These are phyloP conservation scores for Drosophila dunni DNA, from an alignment of 1,140 invertebrate species.

Conservation along the genomic window DNA sequence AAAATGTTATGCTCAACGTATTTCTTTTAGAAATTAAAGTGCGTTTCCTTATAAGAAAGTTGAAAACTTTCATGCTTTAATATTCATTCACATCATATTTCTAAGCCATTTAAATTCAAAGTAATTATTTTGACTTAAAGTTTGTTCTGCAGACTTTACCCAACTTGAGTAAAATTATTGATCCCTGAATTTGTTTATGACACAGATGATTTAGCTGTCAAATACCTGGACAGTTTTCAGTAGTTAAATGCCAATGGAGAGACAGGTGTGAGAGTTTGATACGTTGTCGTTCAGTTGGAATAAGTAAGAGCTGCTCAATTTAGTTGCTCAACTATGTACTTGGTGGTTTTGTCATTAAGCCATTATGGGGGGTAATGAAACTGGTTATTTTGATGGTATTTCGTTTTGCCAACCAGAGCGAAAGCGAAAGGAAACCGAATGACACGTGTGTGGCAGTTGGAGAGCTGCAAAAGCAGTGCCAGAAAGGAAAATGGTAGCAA, in stretches of 20 bases:
- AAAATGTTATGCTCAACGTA: too few relatives aligned
- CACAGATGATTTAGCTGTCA: neutral
- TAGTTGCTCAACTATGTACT: conserved; percentile 75
- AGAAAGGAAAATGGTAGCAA: conserved; percentile 40
- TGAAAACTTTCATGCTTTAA: too few relatives aligned
- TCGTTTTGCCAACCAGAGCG: conserved; percentile 24
- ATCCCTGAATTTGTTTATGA: neutral
- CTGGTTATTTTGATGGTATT: conserved; percentile 55
- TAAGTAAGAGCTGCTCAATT: conserved; percentile 80
- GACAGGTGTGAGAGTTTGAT: neutral
- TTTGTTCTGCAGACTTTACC: neutral
- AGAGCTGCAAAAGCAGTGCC: neutral
- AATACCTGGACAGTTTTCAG: neutral
- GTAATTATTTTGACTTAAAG: neutral
- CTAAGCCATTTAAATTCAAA: too few relatives aligned
- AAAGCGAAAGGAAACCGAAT: conserved; percentile 28
- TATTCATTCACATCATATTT: too few relatives aligned
- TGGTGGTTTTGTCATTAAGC: conserved; percentile 79
- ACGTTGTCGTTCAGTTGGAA: conserved; percentile 47
- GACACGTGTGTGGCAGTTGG: conserved; percentile 26
- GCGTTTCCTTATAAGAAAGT: too few relatives aligned
- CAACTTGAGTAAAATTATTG: neutral
- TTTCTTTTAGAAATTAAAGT: too few relatives aligned
- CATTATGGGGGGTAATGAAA: conserved; percentile 54
- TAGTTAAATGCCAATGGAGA: neutral